Conservation (phyloP, 2,797 vertebrate genomes). For the Rhabdophis nuchalis region DNA sequence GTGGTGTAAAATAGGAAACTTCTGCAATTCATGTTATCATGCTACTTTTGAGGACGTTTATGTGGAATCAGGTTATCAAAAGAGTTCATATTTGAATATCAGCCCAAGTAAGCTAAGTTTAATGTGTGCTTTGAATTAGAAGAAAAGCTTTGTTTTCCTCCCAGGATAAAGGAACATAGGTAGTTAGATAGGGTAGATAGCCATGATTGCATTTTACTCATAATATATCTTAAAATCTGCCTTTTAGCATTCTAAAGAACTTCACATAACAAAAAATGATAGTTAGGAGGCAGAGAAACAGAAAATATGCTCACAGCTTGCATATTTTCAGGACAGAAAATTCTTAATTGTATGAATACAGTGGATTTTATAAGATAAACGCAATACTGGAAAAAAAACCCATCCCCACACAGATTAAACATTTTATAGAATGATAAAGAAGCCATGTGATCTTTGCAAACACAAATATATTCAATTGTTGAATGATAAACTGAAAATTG, state of each 20-base stretch:
- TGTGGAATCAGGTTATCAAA: not conserved
- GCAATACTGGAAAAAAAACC: not conserved
- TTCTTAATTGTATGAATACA: not conserved
- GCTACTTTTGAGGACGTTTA: not conserved
- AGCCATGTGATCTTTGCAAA: not conserved
- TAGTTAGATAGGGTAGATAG: not conserved
- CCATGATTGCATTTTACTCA: not conserved
- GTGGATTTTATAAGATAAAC: accelerated
- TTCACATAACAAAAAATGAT: not conserved
- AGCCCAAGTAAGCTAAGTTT: not conserved
- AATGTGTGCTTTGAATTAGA: not conserved
- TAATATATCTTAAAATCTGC: not conserved
- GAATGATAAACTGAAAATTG: conserved; percentile 12
- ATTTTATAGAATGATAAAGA: not conserved
- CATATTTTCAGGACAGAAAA: not conserved
- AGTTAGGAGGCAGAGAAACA: not conserved
- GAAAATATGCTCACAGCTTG: not conserved
- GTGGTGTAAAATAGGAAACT: not conserved
- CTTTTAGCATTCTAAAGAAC: not conserved
- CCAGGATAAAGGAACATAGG: not conserved
- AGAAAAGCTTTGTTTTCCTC: not conserved
- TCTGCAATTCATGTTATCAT: not conserved
- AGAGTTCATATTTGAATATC: not conserved
- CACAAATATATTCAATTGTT: not conserved
- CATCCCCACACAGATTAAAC: not conserved